Conservation (phyloP, 2,113 vertebrate species). For the Rhinichthys klamathensis region DNA sequence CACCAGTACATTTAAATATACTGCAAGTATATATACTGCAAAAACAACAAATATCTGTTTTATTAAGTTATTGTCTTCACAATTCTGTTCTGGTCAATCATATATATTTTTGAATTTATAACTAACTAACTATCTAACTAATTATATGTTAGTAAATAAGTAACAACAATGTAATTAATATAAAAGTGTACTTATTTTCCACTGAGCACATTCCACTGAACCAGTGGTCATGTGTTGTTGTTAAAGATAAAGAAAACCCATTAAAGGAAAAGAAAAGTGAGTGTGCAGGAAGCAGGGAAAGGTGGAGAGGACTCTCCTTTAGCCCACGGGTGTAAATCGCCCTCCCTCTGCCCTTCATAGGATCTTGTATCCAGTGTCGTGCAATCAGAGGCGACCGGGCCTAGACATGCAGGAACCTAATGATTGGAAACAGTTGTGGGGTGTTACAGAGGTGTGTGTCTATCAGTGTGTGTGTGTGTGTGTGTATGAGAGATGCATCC, state of each 20-base stretch:
- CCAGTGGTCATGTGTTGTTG: constrained; percentile 7
- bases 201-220: background rate
- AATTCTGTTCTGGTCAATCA: background rate
- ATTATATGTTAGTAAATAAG: background rate
- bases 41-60: background rate
- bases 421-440: constrained; percentile 62
- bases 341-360: constrained; percentile 14
- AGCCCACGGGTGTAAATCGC: constrained; percentile 32
- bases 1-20: background rate
- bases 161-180: constrained; percentile 2
- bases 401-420: constrained; percentile 61
- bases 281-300: constrained; percentile 23
- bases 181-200: background rate
- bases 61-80: background rate
- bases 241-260: constrained; percentile 16
- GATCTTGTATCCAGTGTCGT: constrained; percentile 43
- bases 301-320: constrained; percentile 32
- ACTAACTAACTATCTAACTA: background rate
- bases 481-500: background rate
- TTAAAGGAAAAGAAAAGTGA: constrained; percentile 12
- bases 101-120: background rate
- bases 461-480: constrained; percentile 42
- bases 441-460: constrained; percentile 44
- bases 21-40: background rate
- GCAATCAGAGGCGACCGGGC: constrained; percentile 53